These are phyloP conservation scores for Bombus cullumanus DNA, from an alignment of 1,140 invertebrate genomes.

Conservation along the genomic window DNA sequence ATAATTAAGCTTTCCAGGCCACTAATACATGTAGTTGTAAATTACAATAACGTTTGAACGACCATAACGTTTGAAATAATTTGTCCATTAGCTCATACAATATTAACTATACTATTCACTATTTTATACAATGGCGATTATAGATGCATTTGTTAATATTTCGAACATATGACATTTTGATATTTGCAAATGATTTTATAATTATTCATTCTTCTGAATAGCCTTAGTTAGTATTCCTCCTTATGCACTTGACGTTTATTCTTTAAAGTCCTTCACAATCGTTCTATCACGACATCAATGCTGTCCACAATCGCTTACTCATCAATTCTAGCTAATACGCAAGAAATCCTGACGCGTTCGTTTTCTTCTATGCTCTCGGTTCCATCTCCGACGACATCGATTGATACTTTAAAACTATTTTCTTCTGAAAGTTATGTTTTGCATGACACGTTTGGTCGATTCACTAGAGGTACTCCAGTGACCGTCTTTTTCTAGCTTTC, in stretches of 20 bases:
- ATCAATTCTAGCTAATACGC: neutral
- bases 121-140: too few relatives aligned
- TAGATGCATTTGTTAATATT: neutral
- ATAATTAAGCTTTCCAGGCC: too few relatives aligned
- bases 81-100: neutral
- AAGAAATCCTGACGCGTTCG: neutral
- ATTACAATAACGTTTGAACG: too few relatives aligned
- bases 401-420: conserved; percentile 2
- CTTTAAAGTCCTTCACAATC: neutral
- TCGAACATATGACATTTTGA: neutral
- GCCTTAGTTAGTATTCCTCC: neutral
- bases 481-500: neutral
- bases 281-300: neutral
- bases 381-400: neutral
- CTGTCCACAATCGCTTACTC: conserved; percentile 3
- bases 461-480: neutral
- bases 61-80: neutral
- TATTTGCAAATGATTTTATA: conserved; percentile 3
- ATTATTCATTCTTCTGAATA: neutral
- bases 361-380: neutral
- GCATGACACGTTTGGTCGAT: neutral
- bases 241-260: neutral
- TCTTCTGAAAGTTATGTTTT: neutral
- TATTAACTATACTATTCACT: neutral
- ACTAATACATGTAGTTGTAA: too few relatives aligned